Conservation (phyloP, 2,113 vertebrate species). For the Myrmecobius fasciatus region DNA sequence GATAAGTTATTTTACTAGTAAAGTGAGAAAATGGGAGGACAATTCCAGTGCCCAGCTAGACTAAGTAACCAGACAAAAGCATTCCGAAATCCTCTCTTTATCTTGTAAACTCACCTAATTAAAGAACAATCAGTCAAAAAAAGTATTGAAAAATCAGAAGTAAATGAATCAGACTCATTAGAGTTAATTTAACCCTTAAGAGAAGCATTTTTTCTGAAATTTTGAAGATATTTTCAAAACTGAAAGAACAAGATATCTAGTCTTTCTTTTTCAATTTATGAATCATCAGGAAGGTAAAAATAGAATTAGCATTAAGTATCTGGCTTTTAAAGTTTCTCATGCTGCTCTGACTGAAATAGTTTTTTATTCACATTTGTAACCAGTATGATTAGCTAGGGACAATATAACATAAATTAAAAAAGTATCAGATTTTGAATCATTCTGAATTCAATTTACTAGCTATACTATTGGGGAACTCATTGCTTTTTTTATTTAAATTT, state of each 20-base stretch:
- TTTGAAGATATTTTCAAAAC: not conserved
- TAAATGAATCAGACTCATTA: not conserved
- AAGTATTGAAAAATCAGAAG: not conserved
- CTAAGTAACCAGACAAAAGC: not conserved
- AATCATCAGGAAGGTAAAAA: not conserved
- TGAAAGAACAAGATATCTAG: conserved; percentile 12
- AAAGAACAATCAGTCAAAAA: not conserved
- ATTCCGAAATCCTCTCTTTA: not conserved
- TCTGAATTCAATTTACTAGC: not conserved
- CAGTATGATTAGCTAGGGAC: not conserved
- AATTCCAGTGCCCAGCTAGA: not conserved
- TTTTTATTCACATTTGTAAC: not conserved
- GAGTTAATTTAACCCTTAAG: not conserved
- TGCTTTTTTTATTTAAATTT: no score
- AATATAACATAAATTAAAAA: not conserved
- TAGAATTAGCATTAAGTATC: not conserved
- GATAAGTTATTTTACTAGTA: not conserved
- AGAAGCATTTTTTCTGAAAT: not conserved
- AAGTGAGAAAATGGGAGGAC: not conserved
- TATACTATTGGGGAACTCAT: not conserved
- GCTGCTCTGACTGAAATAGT: not conserved
- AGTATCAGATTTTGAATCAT: not conserved
- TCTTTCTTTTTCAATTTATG: conserved; percentile 7
- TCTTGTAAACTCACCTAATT: not conserved
- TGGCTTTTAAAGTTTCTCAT: not conserved